These are phyloP conservation scores for Panthera leo DNA, from an alignment of 2,113 vertebrate genomes.

Conservation along the genomic window DNA sequence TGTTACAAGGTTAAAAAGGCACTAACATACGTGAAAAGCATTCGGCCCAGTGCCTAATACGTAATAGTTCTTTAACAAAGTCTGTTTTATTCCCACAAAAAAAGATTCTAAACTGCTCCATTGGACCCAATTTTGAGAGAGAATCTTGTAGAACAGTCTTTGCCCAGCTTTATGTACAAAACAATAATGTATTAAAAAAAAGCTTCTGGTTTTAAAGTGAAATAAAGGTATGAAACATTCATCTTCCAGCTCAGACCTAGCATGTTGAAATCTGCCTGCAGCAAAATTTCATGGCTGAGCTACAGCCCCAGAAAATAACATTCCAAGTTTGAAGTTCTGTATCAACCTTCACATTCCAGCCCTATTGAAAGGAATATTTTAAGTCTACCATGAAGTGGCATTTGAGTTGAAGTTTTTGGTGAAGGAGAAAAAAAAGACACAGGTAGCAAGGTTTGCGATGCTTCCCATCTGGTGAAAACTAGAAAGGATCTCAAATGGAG, in stretches of 20 bases:
- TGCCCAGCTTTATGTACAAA: background rate
- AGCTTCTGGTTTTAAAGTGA: conserved; percentile 29
- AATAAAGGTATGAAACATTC: conserved; percentile 26
- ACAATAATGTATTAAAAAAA: background rate
- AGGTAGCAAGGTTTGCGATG: background rate
- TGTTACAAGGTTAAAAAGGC: background rate
- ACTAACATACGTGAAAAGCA: background rate
- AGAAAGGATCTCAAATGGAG: background rate
- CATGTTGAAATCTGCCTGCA: conserved; percentile 44
- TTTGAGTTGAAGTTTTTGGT: conserved; percentile 12
- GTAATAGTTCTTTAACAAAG: background rate
- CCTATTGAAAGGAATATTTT: background rate
- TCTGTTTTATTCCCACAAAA: background rate
- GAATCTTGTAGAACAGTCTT: background rate
- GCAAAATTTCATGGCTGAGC: conserved; percentile 66
- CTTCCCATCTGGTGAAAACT: background rate
- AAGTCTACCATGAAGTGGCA: background rate
- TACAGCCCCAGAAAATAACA: conserved; percentile 58
- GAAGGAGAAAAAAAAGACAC: background rate
- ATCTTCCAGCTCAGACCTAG: conserved; percentile 14
- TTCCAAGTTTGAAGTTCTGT: background rate
- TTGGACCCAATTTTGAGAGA: background rate
- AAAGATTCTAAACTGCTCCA: background rate
- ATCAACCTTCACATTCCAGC: background rate
- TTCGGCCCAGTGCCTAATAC: no score